phyloP scores from a whole-genome alignment of 1,140 invertebrate genomes.

The Drosophila repletoides region DNA sequence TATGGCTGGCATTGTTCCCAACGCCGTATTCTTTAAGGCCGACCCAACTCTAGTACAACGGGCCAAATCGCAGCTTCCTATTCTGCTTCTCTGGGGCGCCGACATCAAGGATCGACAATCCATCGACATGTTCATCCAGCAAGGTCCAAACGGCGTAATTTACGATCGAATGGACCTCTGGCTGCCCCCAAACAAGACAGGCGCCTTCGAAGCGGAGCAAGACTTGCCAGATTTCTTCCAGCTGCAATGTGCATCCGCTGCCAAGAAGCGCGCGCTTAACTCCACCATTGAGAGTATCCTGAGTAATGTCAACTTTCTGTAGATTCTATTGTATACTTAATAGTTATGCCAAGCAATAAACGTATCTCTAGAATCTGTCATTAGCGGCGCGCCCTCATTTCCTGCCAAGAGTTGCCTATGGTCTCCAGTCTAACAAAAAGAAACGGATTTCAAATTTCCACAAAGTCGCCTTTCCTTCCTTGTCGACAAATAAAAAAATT shows the following conservation, averaged over 20 bases:
- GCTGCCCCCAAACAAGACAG: slow-evolving; percentile 47
- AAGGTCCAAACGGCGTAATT: slow-evolving; percentile 94
- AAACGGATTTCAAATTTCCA: slow-evolving; percentile 11
- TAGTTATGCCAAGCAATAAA: slow-evolving; percentile 53
- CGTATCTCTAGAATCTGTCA: neutral
- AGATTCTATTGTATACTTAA: slow-evolving; percentile 9
- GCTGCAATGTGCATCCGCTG: slow-evolving; percentile 52
- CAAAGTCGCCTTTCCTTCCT: slow-evolving; percentile 25
- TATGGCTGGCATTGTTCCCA: slow-evolving; percentile 94
- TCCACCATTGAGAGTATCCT: slow-evolving; percentile 70
- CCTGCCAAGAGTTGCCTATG: slow-evolving; percentile 2
- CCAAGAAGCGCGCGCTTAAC: slow-evolving; percentile 36
- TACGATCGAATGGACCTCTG: slow-evolving; percentile 94
- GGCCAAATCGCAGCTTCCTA: slow-evolving; percentile 88
- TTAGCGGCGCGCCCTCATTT: too few relatives aligned
- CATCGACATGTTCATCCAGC: slow-evolving; percentile 91
- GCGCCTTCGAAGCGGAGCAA: slow-evolving; percentile 57
- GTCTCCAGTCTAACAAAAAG: neutral
- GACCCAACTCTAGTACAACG: slow-evolving; percentile 89
- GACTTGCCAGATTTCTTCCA: slow-evolving; percentile 75
- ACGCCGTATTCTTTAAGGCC: slow-evolving; percentile 93
- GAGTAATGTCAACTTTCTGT: slow-evolving; percentile 76
- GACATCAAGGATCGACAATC: slow-evolving; percentile 93
- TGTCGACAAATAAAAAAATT: neutral
- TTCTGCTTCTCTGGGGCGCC: slow-evolving; percentile 97